Percentiles rank a stretch among this genome's conserved stretches.
Conservation (phyloP, 2,113 vertebrate genomes). For the Miniopterus natalensis region DNA sequence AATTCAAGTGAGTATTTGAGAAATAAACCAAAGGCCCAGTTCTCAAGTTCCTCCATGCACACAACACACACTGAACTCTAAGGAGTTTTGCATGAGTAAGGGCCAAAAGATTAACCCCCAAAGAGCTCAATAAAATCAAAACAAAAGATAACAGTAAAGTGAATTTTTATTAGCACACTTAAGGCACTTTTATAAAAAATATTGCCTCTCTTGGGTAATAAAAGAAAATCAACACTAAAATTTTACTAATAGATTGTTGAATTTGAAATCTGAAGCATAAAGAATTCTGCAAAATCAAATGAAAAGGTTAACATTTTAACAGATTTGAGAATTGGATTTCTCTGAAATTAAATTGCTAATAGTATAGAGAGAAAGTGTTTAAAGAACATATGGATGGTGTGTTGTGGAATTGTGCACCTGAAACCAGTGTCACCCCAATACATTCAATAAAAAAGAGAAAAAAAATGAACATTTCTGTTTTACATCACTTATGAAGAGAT, state of each 20-base stretch:
- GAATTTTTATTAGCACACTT: constrained; percentile 35
- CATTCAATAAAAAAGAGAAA: background rate
- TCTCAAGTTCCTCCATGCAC: constrained; percentile 28
- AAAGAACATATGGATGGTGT: background rate
- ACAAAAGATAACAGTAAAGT: background rate
- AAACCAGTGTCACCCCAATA: background rate
- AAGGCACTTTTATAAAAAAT: constrained; percentile 20
- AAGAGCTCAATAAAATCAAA: constrained; percentile 31
- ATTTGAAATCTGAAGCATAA: constrained; percentile 53
- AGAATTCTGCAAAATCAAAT: constrained; percentile 15
- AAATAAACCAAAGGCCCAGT: constrained; percentile 60
- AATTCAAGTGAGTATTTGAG: constrained; percentile 62
- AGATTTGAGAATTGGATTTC: constrained; percentile 8
- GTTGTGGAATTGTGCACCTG: background rate
- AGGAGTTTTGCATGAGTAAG: background rate
- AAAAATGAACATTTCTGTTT: constrained; percentile 51
- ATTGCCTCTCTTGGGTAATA: background rate
- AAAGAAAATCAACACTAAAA: constrained; percentile 10
- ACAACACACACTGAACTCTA: background rate
- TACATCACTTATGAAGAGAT: background rate
- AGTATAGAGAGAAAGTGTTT: background rate
- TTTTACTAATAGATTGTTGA: constrained; percentile 1
- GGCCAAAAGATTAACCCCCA: constrained; percentile 39
- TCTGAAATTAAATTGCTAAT: constrained; percentile 11
- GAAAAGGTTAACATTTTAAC: background rate